Evolutionary conservation across 2,797 vertebrate genomes (phyloP).

Genomic region (Crocidura indochinensis): DNA sequence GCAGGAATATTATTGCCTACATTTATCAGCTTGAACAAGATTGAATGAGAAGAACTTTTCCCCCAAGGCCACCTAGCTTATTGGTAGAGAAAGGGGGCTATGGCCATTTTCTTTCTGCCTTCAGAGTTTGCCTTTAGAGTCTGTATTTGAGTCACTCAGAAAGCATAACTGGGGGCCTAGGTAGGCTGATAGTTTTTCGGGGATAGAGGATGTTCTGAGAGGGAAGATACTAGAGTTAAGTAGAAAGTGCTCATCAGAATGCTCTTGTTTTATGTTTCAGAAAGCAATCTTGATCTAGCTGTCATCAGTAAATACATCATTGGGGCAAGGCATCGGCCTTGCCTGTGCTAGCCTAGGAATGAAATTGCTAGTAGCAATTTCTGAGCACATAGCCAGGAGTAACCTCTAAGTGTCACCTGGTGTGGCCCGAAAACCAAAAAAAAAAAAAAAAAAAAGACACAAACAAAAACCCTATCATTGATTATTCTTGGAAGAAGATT

Average conservation of each 20-base stretch:
- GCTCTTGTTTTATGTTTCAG: slow-evolving; percentile 12
- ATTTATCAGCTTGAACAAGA: not conserved
- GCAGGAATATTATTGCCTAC: not conserved
- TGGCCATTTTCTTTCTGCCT: not conserved
- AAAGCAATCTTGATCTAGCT: slow-evolving; percentile 39
- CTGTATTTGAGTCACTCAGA: not conserved
- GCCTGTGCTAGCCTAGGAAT: too few relatives aligned
- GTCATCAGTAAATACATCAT: not conserved
- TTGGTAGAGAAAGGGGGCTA: not conserved
- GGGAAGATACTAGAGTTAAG: not conserved
- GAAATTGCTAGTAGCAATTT: too few relatives aligned
- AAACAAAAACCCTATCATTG: too few relatives aligned
- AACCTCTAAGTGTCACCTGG: too few relatives aligned
- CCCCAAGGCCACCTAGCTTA: not conserved
- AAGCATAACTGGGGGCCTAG: not conserved
- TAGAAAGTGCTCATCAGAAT: not conserved
- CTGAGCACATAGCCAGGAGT: too few relatives aligned
- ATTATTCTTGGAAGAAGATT: not conserved
- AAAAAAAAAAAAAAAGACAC: too few relatives aligned
- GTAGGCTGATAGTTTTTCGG: not conserved
- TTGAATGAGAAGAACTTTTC: slow-evolving; percentile 4
- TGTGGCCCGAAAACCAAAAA: too few relatives aligned
- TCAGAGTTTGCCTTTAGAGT: not conserved
- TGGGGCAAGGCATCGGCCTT: not conserved
- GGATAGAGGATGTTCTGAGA: not conserved